These are phyloP conservation scores for Harpagus bidentatus DNA, from an alignment of 2,113 vertebrate species.

Conservation along the genomic window DNA sequence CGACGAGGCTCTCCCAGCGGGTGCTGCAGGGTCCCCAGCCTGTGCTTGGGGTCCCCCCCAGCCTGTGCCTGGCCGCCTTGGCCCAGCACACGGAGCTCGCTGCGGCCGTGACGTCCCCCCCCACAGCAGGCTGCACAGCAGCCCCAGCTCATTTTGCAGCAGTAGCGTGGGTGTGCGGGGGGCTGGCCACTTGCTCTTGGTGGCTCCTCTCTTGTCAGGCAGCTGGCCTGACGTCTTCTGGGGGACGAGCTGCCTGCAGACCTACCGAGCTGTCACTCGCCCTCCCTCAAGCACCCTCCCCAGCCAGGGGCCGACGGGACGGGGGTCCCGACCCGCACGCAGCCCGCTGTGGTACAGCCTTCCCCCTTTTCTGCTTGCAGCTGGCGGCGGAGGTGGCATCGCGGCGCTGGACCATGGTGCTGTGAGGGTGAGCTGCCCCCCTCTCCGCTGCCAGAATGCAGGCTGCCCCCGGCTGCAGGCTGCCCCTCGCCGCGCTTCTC, in stretches of 20 bases:
- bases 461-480: not conserved
- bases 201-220: not conserved
- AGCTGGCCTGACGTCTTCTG: not conserved
- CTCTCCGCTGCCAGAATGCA: not conserved
- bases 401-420: not conserved
- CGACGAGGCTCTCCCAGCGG: fast-evolving
- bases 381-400: fast-evolving
- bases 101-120: not conserved
- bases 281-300: not conserved
- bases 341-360: not conserved
- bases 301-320: fast-evolving
- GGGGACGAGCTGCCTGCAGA: not conserved
- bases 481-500: not conserved
- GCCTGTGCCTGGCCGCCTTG: not conserved
- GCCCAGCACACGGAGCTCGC: fast-evolving
- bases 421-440: not conserved
- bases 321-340: fast-evolving
- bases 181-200: not conserved
- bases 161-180: fast-evolving
- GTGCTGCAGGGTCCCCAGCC: not conserved
- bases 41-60: not conserved
- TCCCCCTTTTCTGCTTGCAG: not conserved
- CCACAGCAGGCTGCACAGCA: not conserved
- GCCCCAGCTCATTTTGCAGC: not conserved
- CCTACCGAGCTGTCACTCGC: fast-evolving